These are phyloP conservation scores for Naja naja DNA, from an alignment of 2,113 vertebrate genomes.

Conservation along the genomic window DNA sequence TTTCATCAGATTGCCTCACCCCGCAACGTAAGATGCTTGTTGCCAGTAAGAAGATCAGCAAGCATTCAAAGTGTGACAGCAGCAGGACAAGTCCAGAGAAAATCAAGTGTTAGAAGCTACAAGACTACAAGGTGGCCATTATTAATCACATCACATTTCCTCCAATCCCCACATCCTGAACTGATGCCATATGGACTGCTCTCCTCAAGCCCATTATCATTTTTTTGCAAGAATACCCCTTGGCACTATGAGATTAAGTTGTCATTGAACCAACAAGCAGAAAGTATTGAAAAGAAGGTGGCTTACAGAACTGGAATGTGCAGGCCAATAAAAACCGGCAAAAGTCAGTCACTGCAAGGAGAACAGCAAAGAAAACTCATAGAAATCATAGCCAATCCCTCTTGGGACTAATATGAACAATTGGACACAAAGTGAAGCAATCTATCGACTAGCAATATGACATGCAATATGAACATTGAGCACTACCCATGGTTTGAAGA, in stretches of 20 bases:
- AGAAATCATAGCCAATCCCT: background rate
- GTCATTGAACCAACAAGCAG: background rate
- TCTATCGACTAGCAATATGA: background rate
- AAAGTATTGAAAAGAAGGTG: background rate
- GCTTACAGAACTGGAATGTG: background rate
- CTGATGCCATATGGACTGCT: background rate
- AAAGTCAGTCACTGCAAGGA: background rate
- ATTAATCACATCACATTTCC: background rate
- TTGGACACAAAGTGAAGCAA: background rate
- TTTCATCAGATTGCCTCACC: background rate
- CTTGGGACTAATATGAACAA: background rate
- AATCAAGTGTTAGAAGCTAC: background rate
- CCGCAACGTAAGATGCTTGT: background rate
- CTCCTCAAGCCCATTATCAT: background rate
- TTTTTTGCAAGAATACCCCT: background rate
- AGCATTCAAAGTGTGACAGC: background rate
- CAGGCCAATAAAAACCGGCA: background rate
- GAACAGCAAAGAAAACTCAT: background rate
- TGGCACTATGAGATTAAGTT: background rate
- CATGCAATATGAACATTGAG: background rate
- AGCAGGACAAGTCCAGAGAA: background rate
- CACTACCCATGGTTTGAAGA: background rate
- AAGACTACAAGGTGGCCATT: background rate
- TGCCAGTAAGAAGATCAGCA: background rate
- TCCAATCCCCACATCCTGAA: background rate